Base-by-base conservation (phyloP, 2,888 invertebrate genomes). In the Plebejus melissa region DNA sequence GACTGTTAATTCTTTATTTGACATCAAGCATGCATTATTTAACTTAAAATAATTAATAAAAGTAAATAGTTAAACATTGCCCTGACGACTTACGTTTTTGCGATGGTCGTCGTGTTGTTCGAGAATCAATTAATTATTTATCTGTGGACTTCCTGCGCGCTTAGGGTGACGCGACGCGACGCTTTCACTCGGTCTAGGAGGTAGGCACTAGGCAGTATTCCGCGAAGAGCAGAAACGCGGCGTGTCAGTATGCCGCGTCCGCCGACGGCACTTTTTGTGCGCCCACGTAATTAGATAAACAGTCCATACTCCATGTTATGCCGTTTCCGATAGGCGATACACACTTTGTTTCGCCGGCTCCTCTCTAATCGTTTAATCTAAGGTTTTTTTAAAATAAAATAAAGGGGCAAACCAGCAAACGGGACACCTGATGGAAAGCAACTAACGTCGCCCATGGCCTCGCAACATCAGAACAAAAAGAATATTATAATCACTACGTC, bases 201-300 rank as follows among this genome's bases (percentile, higher is more conserved):
- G 22, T 22, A 22, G 22, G 22, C 22, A 22, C 22, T 22, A 22
- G 88, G 89, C 85, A 86, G 86, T 91, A 88, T 90, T 93, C 93
- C 88, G 86, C 89, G 93, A 92, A 93, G 91, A 91, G 90, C 90
- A 93, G 91, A 92, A 93, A 83, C 87, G 89, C 32, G 32, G 32
- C 89, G 87, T 92, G 93, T 92, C 85, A 93, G 93, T 93, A 89
- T 90, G 91, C 83, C 93, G 90, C 87, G 90, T 90, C 91, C 90
- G 91, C 85, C 85, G 88, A 81, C 81, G 82, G 87, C 85, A 83
- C 89, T 90, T 90, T 91, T 91, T 91, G 87, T 89, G 81, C 81
- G 84, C 84, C 80, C 82, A 82, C 86, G 87, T 89, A 88, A 89
- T 90, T 87, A 88, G 87, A 89, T 87, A 90, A 88, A 89, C 86